A percentile compares a stretch with the other conserved stretches of the same genome.
Evolutionary conservation across 1,140 invertebrate species (phyloP).

Genomic region (Vanessa atalanta): DNA sequence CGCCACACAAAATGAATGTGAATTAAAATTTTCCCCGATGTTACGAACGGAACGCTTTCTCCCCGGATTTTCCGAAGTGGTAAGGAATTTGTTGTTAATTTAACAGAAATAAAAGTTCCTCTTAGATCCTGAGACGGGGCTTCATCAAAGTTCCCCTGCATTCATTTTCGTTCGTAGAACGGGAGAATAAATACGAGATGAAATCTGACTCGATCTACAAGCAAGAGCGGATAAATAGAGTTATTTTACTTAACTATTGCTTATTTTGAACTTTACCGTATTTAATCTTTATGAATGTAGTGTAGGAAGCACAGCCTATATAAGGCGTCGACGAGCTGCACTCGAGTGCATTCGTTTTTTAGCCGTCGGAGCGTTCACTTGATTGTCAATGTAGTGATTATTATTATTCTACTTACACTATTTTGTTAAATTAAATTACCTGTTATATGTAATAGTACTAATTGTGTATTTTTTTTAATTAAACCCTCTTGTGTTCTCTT

Average conservation of each 20-base stretch:
- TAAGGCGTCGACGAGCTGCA: no score
- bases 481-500: no score
- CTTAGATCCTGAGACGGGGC: background rate
- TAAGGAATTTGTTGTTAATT: slow-evolving; percentile 7
- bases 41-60: background rate
- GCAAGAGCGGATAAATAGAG: background rate
- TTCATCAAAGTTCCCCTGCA: slow-evolving; percentile 10
- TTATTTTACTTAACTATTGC: background rate
- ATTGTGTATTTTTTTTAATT: no score
- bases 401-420: no score
- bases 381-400: no score
- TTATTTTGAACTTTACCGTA: no score
- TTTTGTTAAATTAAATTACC: no score
- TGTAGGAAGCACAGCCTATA: no score
- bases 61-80: background rate
- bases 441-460: no score
- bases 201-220: background rate
- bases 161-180: background rate
- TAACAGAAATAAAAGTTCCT: slow-evolving; percentile 8
- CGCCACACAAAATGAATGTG: background rate
- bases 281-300: no score
- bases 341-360: no score
- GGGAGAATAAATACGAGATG: background rate
- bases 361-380: no score
- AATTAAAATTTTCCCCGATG: slow-evolving; percentile 5